Conservation (phyloP, 2,113 vertebrate species). For the Ophiodon elongatus region DNA sequence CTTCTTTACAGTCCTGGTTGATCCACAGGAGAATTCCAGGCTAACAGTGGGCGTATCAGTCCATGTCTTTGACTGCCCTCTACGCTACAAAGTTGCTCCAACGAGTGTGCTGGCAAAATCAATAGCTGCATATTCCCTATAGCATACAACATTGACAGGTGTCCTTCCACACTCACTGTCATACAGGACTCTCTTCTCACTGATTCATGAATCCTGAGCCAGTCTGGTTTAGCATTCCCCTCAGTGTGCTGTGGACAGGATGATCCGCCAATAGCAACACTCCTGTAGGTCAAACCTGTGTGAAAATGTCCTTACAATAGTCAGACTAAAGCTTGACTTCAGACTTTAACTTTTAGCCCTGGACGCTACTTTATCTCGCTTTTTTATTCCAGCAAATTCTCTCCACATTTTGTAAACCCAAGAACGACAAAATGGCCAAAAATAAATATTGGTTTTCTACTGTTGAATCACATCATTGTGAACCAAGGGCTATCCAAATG, state of each 20-base stretch:
- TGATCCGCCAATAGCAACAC: constrained; percentile 21
- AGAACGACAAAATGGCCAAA: background rate
- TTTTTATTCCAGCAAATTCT: background rate
- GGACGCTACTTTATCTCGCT: background rate
- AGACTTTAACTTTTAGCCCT: background rate
- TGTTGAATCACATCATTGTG: background rate
- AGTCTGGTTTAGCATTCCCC: constrained; percentile 43
- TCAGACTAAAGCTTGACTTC: background rate
- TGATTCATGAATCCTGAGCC: constrained; percentile 36
- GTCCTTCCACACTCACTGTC: constrained; percentile 59
- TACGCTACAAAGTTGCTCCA: constrained; percentile 52
- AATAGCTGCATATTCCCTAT: constrained; percentile 61
- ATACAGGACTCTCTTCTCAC: constrained; percentile 37
- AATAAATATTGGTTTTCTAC: constrained; percentile 12
- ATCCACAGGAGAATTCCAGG: constrained; percentile 34
- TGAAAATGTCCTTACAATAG: constrained; percentile 9
- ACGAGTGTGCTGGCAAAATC: constrained; percentile 59
- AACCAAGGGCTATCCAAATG: background rate
- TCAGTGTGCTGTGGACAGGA: constrained; percentile 4
- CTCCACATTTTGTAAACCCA: background rate
- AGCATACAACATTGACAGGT: constrained; percentile 63
- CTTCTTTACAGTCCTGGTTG: constrained; percentile 23
- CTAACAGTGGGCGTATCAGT: constrained; percentile 36
- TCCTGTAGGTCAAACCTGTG: constrained; percentile 31
- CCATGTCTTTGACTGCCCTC: constrained; percentile 69